Percentiles rank a stretch among this genome's conserved stretches.
These are phyloP conservation scores for Leptinotarsa rubiginosa DNA, from an alignment of 2,888 invertebrate species.

Conservation along the genomic window DNA sequence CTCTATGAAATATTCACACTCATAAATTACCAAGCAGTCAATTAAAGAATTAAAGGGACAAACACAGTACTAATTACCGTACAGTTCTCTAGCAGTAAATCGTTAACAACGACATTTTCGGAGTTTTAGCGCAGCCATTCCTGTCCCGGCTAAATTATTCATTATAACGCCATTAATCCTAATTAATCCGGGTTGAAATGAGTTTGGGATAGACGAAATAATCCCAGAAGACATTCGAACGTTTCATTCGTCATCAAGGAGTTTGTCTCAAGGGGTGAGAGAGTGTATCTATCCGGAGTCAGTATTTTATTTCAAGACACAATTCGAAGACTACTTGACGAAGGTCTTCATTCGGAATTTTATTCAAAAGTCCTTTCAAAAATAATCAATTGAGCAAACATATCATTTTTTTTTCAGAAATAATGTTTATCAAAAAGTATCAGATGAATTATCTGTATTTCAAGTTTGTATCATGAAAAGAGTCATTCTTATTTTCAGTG, in stretches of 20 bases:
- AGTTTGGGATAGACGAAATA: constrained; percentile 44
- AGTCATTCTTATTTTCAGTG: no score
- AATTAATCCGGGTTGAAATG: constrained; percentile 45
- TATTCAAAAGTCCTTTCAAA: neutral
- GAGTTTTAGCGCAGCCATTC: constrained; percentile 31
- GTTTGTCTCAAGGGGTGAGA: neutral
- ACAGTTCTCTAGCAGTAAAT: constrained; percentile 26
- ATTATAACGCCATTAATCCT: constrained; percentile 48
- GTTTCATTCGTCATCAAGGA: constrained; percentile 16
- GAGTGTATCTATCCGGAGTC: neutral
- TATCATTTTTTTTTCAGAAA: no score
- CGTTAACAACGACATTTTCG: constrained; percentile 45
- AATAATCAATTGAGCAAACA: no score
- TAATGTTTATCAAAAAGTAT: no score
- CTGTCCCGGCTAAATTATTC: constrained; percentile 43
- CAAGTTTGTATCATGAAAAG: no score
- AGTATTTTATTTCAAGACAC: neutral
- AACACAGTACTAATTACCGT: constrained; percentile 35
- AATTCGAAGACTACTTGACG: neutral
- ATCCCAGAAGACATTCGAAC: constrained; percentile 36
- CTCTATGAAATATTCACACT: constrained; percentile 26
- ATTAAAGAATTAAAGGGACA: constrained; percentile 33
- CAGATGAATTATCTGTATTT: no score
- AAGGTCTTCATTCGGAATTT: neutral
- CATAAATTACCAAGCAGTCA: constrained; percentile 26